Evolutionary conservation across 1,140 invertebrate species (phyloP).

Genomic region (Euwallacea similis): DNA sequence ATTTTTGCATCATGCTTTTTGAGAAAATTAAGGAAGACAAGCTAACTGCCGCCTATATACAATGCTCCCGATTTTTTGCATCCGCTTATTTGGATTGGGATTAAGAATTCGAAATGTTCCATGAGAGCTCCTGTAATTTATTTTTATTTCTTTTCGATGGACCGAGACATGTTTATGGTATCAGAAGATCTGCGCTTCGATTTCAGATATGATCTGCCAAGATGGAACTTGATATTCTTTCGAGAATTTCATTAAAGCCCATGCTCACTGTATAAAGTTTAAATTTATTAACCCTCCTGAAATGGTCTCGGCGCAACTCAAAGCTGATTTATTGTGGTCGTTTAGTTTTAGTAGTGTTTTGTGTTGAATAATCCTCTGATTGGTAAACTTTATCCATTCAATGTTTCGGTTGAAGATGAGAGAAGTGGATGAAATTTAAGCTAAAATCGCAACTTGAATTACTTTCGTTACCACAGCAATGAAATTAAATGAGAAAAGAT

Average conservation of each 20-base stretch:
- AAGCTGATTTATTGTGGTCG: slow-evolving; percentile 19
- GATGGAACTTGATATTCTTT: slow-evolving; percentile 22
- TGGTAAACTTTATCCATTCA: too few relatives aligned
- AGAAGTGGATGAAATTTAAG: too few relatives aligned
- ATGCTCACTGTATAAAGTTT: slow-evolving; percentile 31
- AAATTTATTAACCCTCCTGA: slow-evolving; percentile 27
- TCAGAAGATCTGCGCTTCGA: slow-evolving; percentile 37
- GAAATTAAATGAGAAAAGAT: too few relatives aligned
- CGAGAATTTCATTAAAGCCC: slow-evolving; percentile 28
- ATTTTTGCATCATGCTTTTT: slow-evolving; percentile 15
- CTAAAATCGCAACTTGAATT: too few relatives aligned
- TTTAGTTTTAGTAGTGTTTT: background rate
- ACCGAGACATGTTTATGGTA: slow-evolving; percentile 35
- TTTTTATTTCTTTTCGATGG: slow-evolving; percentile 39
- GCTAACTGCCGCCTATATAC: slow-evolving; percentile 48
- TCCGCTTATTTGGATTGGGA: slow-evolving; percentile 13
- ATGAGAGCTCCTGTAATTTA: slow-evolving; percentile 33
- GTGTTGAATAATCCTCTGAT: too few relatives aligned
- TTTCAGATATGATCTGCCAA: slow-evolving; percentile 27
- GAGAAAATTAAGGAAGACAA: slow-evolving; percentile 44
- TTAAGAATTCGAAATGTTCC: slow-evolving; percentile 25
- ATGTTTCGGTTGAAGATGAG: too few relatives aligned
- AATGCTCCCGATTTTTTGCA: slow-evolving; percentile 36
- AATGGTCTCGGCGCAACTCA: background rate
- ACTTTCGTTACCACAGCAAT: too few relatives aligned